Base-by-base conservation (phyloP, 2,888 invertebrate species). In the Polydrusus cervinus region DNA sequence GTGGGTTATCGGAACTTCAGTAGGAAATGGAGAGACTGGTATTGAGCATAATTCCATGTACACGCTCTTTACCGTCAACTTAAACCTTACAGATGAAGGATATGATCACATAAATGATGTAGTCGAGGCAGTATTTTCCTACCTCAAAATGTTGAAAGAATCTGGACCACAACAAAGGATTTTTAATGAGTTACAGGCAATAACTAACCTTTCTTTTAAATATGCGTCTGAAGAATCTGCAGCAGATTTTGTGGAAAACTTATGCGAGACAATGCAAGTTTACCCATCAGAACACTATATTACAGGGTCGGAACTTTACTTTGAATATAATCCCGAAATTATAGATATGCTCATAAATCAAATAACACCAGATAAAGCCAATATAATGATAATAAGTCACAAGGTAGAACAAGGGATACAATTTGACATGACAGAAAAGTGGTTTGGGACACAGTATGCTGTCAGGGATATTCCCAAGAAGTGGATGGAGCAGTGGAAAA, bases 361-460 rank as follows among this genome's bases (percentile, higher is more conserved):
- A 72, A 88, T 96, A 85, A 87, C 87, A 0, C 92, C 93, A 0
- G 90, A 92, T 64, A 90, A 89, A 16, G 92, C 92, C 38, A 94
- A 94, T 84, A 90, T 95, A 11, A 91, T 94, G 86, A 86, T 95
- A 25, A 86, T 90, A n/a, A 91, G 92, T 8, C 92, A 92, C 82
- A 89, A 90, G 57, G 90, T 91, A 82, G 84, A 88, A 0, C 85
- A 85, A 61, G 85, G 76, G 34, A 83, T 88, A 16, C 82, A 85
- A 0, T 94, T 93, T 81, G 90, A 94, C 80, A 88, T 91, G 80
- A 88, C 89, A 14, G 96, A 97, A 86, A 90, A 91, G 74, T 97
- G 96, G 96, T 97, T 95, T 86, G 91, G 93, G 62, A 95, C 95
- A 0, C 91, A 93, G 79, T 97, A 95, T 84, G 89, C 90, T 40